Evolutionary conservation across 2,113 vertebrate genomes (phyloP), one percentile per base, ranked within the genome.

Genomic region (Oxygymnocypris stewartii): DNA sequence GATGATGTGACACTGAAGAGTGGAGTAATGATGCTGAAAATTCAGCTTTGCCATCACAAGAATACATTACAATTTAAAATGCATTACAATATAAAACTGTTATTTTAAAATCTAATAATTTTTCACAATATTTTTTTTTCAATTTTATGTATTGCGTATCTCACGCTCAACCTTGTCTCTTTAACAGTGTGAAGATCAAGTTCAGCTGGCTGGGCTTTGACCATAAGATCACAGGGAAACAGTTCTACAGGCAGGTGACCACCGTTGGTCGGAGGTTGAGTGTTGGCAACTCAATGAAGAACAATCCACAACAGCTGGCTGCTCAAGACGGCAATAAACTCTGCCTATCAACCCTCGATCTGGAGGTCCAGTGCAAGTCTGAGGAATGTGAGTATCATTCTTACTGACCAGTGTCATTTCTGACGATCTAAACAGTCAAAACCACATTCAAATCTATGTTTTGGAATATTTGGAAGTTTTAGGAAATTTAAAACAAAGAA

Each of bases 171-270:
- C 4, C 16, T 84, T 13, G 40, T 75, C 37, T 79, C 65, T 83
- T 16, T 20, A 35, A 75, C 92, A 99, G 98, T 91, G 98, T 99
- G 89, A 99, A 99, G 94, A 97, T 99, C 91, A 99, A 99, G 95
- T 99, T 99, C 95, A 99, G 97, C 95, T 99, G 98, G 98, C 95
- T 99, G 94, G 98, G 98, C 73, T 99, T 99, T 78, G 98, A 99
- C 96, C 98, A 99, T 94, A 99, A 99, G 92, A 99, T 99, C 95
- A 99, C 98, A 0, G 98, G 98, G 89, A 99, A 99, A 91, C 98
- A 99, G 95, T 99, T 99, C 89, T 99, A 99, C 87, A 97, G 96
- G 85, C 98, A 99, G 94, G 98, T 99, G 91, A 99, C 98, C 2
- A 99, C 97, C 0, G 97, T 99, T 90, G 98, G 98, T 2, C 96